phyloP scores from a whole-genome alignment of 1,140 invertebrate genomes.

The Eciton burchellii region DNA sequence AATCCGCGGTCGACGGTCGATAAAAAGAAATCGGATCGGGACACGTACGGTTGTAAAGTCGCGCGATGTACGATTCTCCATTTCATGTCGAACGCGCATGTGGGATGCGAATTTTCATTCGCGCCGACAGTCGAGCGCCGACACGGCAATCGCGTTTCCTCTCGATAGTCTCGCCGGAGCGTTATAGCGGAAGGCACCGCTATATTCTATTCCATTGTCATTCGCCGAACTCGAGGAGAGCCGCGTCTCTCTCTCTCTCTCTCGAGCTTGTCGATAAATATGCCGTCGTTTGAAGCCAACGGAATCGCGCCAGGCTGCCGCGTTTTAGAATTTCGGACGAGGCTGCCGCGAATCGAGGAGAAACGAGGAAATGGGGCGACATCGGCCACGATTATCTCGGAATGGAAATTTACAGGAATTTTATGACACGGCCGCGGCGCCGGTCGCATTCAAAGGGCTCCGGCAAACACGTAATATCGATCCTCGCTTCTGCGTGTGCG shows the following conservation, averaged over 20 bases:
- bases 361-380: background rate
- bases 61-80: slow-evolving; percentile 35
- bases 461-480: background rate
- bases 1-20: slow-evolving; percentile 41
- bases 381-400: background rate
- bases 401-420: background rate
- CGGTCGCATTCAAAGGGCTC: background rate
- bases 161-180: slow-evolving; percentile 9
- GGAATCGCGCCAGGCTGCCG: background rate
- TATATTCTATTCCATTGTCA: background rate
- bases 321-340: background rate
- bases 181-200: background rate
- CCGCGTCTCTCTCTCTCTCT: no score
- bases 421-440: slow-evolving; percentile 4
- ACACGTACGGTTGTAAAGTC: slow-evolving; percentile 45
- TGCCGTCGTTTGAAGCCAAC: background rate
- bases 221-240: background rate
- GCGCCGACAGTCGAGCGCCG: slow-evolving; percentile 5
- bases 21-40: slow-evolving; percentile 65
- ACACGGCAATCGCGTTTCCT: slow-evolving; percentile 36
- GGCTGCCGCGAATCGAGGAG: background rate
- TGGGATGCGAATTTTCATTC: slow-evolving; percentile 46
- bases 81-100: background rate
- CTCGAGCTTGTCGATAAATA: background rate
- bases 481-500: background rate